Base-by-base conservation (phyloP, 35 echinoderm and acorn worm genomes). In the Stichopus chloronotus region DNA sequence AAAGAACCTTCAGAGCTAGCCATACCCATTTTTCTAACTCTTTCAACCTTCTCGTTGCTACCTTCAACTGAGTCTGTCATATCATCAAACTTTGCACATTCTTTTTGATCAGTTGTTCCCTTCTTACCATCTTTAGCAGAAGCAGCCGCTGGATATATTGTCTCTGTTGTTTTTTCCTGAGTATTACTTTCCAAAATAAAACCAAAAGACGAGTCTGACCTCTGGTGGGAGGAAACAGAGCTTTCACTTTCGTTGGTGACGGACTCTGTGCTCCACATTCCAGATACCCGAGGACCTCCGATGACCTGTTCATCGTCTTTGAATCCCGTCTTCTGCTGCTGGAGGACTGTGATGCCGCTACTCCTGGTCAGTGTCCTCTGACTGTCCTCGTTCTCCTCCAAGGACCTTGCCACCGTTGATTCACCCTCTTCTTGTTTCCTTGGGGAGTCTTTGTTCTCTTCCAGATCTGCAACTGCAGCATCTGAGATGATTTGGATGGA, bases 401-500 rank as follows among this genome's bases (percentile, higher is more conserved):
- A 65, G 19, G 85, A 84, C 19, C 87, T 61, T 14, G 53, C 60
- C 60, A 71, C 5, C 21, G 16, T 25, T 25, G 57, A 17, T 58
- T 24, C 17, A 9, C 52, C 56, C 56, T 92, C 59, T n/a, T 57
- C 30, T 20, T 17, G 23, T 20, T 25, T 24, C 13, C 24, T 0
- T 53, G 11, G 4, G 4, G 7, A 5, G 7, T 82, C 78, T 69
- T 25, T 58, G 16, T 79, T 76, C 55, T 52, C 86, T 53, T 88
- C 76, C 74, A 21, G 5, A 8, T 83, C 80, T 56, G 55, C 14
- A 14, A 57, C 12, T 8, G 80, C 7, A 14, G 52, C 88, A 21
- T 96, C 95, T 56, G 93, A 87, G 55, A 96, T 54, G 8, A 98
- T 91, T 88, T 96, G 95, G 79, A 98, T 98, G 25, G 93, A 94